Conservation (phyloP, 2,113 vertebrate species). For the Gymnobelideus leadbeateri region DNA sequence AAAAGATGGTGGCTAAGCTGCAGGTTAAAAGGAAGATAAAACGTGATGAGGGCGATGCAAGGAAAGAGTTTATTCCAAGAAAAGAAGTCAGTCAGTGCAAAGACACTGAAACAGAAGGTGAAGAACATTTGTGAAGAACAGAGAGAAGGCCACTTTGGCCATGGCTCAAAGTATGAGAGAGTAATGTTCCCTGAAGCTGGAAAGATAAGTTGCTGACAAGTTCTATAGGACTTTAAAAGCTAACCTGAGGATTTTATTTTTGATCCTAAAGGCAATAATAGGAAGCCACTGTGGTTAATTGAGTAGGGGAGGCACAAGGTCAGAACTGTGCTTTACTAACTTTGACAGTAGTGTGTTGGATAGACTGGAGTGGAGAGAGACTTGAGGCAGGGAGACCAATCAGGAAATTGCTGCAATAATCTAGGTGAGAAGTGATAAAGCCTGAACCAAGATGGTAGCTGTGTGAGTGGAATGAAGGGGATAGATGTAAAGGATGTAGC, state of each 20-base stretch:
- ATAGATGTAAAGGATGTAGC: neutral
- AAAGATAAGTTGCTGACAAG: neutral
- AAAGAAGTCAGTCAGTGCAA: neutral
- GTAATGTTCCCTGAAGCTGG: neutral
- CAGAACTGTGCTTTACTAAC: neutral
- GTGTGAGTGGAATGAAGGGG: neutral
- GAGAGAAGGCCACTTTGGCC: neutral
- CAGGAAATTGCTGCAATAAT: neutral
- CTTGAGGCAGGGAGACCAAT: neutral
- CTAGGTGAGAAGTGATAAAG: neutral
- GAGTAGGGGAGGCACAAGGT: neutral
- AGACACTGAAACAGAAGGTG: neutral
- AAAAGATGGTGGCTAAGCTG: neutral
- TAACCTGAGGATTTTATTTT: neutral
- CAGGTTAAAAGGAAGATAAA: constrained; percentile 22
- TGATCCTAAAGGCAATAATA: neutral
- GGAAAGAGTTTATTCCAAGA: neutral
- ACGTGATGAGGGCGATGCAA: neutral
- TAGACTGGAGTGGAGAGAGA: neutral
- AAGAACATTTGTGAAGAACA: neutral
- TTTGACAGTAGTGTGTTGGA: neutral
- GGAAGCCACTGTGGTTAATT: neutral
- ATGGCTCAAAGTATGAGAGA: neutral
- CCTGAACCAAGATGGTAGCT: neutral
- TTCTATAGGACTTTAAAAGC: neutral